phyloP scores from a whole-genome alignment of 2,113 vertebrate species.

The Cheilinus undulatus region DNA sequence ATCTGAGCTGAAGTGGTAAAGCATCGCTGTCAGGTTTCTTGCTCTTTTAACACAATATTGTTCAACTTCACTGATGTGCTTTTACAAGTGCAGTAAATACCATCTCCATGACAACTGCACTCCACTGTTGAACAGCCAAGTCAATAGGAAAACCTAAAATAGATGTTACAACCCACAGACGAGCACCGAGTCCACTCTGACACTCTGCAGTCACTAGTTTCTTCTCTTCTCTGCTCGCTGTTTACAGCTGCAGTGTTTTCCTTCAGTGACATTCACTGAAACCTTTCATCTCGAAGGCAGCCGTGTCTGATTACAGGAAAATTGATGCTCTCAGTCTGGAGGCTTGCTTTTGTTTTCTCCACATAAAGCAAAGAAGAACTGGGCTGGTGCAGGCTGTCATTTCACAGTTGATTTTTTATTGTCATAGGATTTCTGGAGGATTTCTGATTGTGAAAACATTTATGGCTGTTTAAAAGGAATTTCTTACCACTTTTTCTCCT shows the following conservation, averaged over 20 bases:
- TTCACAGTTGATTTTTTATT: slow-evolving; percentile 1
- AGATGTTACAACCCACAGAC: slow-evolving; percentile 7
- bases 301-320: slow-evolving; percentile 43
- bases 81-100: not conserved
- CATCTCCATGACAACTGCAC: slow-evolving; percentile 51
- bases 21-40: not conserved
- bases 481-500: not conserved
- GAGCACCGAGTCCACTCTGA: slow-evolving; percentile 10
- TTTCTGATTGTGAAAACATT: not conserved
- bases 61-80: not conserved
- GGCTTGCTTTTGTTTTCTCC: slow-evolving; percentile 15
- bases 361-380: slow-evolving; percentile 15
- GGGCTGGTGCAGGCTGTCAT: not conserved
- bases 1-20: no score
- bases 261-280: not conserved
- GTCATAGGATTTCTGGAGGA: not conserved
- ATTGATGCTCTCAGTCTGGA: slow-evolving; percentile 36
- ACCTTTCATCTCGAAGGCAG: slow-evolving; percentile 35
- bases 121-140: slow-evolving; percentile 11
- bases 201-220: not conserved
- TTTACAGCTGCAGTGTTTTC: slow-evolving; percentile 23
- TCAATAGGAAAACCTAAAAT: slow-evolving; percentile 35
- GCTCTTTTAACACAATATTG: not conserved
- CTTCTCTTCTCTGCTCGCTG: not conserved
- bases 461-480: not conserved